These are phyloP conservation scores for Loris lydekkerianus DNA, from an alignment of 2,797 vertebrate genomes.

Conservation along the genomic window DNA sequence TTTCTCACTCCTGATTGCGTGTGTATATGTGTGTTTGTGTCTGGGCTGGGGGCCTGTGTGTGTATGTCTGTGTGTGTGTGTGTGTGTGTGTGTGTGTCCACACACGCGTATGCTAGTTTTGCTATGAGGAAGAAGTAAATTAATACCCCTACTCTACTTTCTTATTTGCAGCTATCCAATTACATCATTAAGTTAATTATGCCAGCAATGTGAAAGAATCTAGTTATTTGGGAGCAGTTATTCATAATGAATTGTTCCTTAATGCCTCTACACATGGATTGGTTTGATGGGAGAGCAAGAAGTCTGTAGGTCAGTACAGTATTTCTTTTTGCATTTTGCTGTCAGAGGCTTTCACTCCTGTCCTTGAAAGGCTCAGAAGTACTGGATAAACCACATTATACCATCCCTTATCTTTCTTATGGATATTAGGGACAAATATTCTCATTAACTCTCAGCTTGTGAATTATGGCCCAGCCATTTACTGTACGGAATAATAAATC, in stretches of 20 bases:
- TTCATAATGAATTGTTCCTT: slow-evolving; percentile 88
- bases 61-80: slow-evolving; percentile 55
- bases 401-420: slow-evolving; percentile 88
- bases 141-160: slow-evolving; percentile 57
- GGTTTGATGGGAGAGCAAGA: slow-evolving; percentile 87
- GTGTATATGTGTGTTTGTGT: slow-evolving; percentile 64
- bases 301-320: slow-evolving; percentile 87
- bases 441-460: slow-evolving; percentile 87
- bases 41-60: not conserved
- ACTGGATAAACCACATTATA: slow-evolving; percentile 86
- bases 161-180: slow-evolving; percentile 86
- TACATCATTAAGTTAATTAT: slow-evolving; percentile 93
- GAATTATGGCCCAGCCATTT: slow-evolving; percentile 88
- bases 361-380: slow-evolving; percentile 87
- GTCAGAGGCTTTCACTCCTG: slow-evolving; percentile 86
- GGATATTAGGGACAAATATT: slow-evolving; percentile 88
- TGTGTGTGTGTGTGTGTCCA: slow-evolving; percentile 25
- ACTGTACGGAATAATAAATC: slow-evolving; percentile 87
- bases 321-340: slow-evolving; percentile 88
- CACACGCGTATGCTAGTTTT: slow-evolving; percentile 63
- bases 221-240: slow-evolving; percentile 90
- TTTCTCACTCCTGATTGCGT: slow-evolving; percentile 45
- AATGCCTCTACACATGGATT: slow-evolving; percentile 88
- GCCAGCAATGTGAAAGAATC: slow-evolving; percentile 92
- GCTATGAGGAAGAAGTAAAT: slow-evolving; percentile 79